Evolutionary conservation across 2,888 invertebrate genomes (phyloP).

Genomic region (Dendrolimus houi): DNA sequence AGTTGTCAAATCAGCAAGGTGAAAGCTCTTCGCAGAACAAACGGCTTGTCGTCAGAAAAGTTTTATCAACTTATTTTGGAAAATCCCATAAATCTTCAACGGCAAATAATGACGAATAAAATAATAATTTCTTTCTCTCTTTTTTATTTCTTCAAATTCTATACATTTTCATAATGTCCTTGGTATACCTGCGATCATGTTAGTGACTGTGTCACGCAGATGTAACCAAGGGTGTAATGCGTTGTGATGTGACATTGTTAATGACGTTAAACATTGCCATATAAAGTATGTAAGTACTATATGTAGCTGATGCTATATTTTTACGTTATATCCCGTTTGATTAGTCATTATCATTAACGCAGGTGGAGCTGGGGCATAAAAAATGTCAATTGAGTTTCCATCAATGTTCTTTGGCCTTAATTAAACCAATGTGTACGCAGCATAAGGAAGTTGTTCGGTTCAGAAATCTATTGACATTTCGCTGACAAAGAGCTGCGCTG

Average conservation of each 20-base stretch:
- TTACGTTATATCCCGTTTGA: too few species aligned
- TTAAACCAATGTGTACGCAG: neutral
- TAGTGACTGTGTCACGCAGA: too few species aligned
- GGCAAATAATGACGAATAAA: slow-evolving; percentile 37
- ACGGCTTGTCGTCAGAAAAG: slow-evolving; percentile 56
- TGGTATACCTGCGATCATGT: too few species aligned
- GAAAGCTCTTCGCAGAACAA: slow-evolving; percentile 52
- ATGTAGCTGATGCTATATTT: too few species aligned
- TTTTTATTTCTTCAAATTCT: neutral
- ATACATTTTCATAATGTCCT: neutral
- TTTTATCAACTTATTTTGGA: slow-evolving; percentile 60
- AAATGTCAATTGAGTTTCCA: neutral
- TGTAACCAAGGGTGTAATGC: too few species aligned
- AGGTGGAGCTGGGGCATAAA: too few species aligned
- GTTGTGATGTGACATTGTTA: too few species aligned
- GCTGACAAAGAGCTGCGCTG: neutral
- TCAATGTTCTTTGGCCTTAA: neutral
- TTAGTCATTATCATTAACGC: too few species aligned
- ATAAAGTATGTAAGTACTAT: too few species aligned
- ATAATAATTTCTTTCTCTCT: slow-evolving; percentile 13
- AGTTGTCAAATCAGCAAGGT: slow-evolving; percentile 40
- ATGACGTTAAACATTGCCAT: too few species aligned
- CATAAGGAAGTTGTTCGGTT: neutral
- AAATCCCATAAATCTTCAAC: slow-evolving; percentile 43
- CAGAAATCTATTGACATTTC: slow-evolving; percentile 3